phyloP scores from a whole-genome alignment of 2,113 vertebrate species.

The Psophia crepitans region DNA sequence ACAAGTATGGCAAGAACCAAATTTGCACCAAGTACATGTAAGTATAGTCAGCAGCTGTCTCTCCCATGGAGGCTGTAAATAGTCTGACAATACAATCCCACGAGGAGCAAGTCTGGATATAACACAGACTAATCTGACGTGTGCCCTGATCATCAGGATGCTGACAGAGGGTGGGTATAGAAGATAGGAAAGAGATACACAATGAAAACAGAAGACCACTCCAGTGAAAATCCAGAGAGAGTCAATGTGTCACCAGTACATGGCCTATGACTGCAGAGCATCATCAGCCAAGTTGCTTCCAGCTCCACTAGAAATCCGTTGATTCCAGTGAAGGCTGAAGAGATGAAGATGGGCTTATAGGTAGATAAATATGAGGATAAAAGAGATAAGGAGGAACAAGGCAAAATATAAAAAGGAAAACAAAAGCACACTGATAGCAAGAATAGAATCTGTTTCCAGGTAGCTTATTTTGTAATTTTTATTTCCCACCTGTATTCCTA shows the following conservation, averaged over 20 bases:
- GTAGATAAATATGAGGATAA: not conserved
- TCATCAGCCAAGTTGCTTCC: not conserved
- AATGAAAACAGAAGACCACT: not conserved
- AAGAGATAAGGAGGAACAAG: not conserved
- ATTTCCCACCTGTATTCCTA: not conserved
- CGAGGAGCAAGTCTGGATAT: rapidly evolving
- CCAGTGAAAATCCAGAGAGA: not conserved
- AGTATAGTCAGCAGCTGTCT: not conserved
- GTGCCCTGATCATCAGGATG: not conserved
- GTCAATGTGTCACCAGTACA: too few species aligned
- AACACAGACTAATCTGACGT: not conserved
- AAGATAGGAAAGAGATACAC: not conserved
- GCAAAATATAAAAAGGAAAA: not conserved
- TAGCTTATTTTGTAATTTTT: not conserved
- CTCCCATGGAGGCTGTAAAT: not conserved
- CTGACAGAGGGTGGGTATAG: not conserved
- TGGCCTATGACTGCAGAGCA: not conserved
- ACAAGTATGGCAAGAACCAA: not conserved
- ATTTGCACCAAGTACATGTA: not conserved
- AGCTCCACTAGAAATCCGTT: not conserved
- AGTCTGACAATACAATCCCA: not conserved
- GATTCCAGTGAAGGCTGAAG: not conserved
- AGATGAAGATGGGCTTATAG: not conserved
- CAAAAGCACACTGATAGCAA: not conserved
- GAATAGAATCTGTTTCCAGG: not conserved